phyloP scores from a whole-genome alignment of 2,113 vertebrate genomes.

The Raja brachyura region DNA sequence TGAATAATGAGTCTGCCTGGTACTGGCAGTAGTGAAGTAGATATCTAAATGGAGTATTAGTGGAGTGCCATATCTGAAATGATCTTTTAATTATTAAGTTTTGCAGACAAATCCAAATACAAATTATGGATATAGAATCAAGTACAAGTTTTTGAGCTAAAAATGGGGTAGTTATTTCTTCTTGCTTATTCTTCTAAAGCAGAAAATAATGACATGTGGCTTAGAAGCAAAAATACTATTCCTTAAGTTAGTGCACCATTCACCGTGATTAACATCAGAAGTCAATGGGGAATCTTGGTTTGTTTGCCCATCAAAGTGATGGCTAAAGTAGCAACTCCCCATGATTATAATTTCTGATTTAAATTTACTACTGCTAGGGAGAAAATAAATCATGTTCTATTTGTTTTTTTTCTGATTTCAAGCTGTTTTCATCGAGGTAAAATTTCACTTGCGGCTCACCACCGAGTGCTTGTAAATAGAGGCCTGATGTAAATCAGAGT shows the following conservation, averaged over 20 bases:
- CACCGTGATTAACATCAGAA: conserved; percentile 19
- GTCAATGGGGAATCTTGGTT: conserved; percentile 16
- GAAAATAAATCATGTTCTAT: conserved; percentile 8
- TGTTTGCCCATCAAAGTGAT: background rate
- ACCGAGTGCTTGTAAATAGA: conserved; percentile 25
- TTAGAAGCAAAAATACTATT: background rate
- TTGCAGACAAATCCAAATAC: background rate
- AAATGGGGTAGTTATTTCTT: background rate
- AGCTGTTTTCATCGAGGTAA: conserved; percentile 35
- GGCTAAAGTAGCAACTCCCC: conserved; percentile 7
- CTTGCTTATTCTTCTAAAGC: background rate
- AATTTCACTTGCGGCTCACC: conserved; percentile 34
- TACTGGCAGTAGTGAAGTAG: background rate
- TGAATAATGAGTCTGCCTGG: background rate
- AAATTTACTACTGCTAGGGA: conserved; percentile 25
- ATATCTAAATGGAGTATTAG: background rate
- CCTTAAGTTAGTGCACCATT: background rate
- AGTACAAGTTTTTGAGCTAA: background rate
- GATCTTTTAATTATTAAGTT: background rate
- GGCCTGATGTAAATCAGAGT: conserved; percentile 20
- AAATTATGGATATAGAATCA: background rate
- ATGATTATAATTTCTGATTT: conserved; percentile 12
- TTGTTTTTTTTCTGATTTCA: conserved; percentile 27
- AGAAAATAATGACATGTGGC: background rate
- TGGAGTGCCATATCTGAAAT: background rate